Evolutionary conservation across 2,797 vertebrate genomes (phyloP), one percentile per base, ranked within the genome.

Genomic region (Graptemys geographica): DNA sequence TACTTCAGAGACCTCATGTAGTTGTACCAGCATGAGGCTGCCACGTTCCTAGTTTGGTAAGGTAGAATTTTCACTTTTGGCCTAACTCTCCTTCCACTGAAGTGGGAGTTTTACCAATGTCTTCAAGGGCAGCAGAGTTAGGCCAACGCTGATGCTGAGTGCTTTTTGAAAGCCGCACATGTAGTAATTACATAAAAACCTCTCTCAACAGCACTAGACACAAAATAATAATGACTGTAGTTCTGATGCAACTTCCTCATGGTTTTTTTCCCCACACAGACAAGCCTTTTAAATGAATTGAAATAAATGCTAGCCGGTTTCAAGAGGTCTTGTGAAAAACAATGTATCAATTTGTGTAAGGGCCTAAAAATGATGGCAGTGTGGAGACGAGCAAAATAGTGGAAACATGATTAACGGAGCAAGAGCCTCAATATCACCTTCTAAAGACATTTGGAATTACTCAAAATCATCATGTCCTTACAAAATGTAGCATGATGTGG

Each of bases 141-240:
- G 0, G 31, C 28, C 16, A 78, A 41, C 2, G 8, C 23, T 3
- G 0, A 47, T 4, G 8, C 27, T 2, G 0, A 0, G 0, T 0
- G 27, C 37, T 33, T 59, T 72, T 31, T 19, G 12, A 57, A 62
- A 65, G 52, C 41, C 16, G 31, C 53, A 59, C 57, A 31, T 2
- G 12, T 31, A 62, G 28, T 31, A 62, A 62, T 62, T 62, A 33
- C 28, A 62, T 31, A 62, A 31, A 62, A 62, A 15, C 28, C 28
- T 62, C 57, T 33, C 57, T 28, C 83, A 83, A 81, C 23, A 84
- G 16, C 41, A 2, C 25, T 47, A 74, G n/a, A 44, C 74, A 49
- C 25, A 76, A 5, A 47, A 28, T 28, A 76, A 76, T 47, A 59
- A 88, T 12, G 23, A 31, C 76, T 59, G 25, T 53, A 56, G 21